These are phyloP conservation scores for Aporophyla nigra DNA, from an alignment of 2,888 invertebrate genomes.

Conservation along the genomic window DNA sequence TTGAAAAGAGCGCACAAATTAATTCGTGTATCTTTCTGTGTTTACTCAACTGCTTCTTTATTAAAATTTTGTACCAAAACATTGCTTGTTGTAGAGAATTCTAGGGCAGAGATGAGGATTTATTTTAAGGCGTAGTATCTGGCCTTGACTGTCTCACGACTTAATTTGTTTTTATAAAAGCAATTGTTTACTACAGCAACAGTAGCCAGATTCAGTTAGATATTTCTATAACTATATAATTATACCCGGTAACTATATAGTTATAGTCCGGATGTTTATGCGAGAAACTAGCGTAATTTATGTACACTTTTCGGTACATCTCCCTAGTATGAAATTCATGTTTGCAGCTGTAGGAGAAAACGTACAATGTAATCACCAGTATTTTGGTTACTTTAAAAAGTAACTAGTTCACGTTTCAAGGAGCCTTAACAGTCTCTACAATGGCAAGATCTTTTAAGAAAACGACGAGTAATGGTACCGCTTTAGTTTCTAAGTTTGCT, in stretches of 20 bases:
- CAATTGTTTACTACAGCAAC: conserved; percentile 13
- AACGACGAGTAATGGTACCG: conserved; percentile 26
- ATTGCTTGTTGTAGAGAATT: not conserved
- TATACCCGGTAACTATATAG: too few species aligned
- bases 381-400: conserved; percentile 13
- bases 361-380: not conserved
- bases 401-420: not conserved
- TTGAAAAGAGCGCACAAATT: conserved; percentile 45
- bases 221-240: not conserved
- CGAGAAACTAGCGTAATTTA: not conserved
- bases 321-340: too few species aligned
- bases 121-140: conserved; percentile 5
- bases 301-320: not conserved
- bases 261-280: not conserved
- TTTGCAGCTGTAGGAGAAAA: not conserved
- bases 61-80: conserved; percentile 20
- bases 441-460: conserved; percentile 40
- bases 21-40: conserved; percentile 31
- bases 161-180: conserved; percentile 1
- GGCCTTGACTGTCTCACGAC: not conserved
- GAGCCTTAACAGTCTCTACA: conserved; percentile 8
- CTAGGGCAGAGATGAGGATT: conserved; percentile 7
- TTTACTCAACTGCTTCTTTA: conserved; percentile 34
- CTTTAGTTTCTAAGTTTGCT: conserved; percentile 47
- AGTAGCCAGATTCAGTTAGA: not conserved